phyloP scores from a whole-genome alignment of 1,140 invertebrate genomes.

The Bathynomus jamesi region DNA sequence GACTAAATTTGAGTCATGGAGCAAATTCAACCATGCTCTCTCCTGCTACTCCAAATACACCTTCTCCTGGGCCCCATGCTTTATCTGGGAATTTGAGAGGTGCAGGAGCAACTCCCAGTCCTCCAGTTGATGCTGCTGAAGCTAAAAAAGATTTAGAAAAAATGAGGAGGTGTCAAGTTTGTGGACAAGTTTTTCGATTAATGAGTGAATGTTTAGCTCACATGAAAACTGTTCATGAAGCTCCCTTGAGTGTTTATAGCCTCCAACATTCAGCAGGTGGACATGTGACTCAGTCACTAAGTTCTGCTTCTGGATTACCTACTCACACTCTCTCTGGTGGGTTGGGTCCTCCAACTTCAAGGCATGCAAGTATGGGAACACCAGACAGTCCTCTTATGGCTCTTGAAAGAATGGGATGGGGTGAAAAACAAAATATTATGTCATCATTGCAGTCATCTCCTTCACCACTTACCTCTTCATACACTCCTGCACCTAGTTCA shows the following conservation, averaged over 20 bases:
- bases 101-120: slow-evolving; percentile 31
- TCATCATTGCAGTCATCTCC: slow-evolving; percentile 32
- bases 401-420: slow-evolving; percentile 35
- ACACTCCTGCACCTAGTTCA: slow-evolving; percentile 11
- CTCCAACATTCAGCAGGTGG: slow-evolving; percentile 28
- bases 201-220: slow-evolving; percentile 37
- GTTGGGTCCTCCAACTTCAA: slow-evolving; percentile 11
- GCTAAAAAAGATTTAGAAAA: slow-evolving; percentile 36
- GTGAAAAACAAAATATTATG: slow-evolving; percentile 32
- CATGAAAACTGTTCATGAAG: slow-evolving; percentile 36
- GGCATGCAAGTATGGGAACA: slow-evolving; percentile 20
- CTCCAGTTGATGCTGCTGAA: slow-evolving; percentile 30
- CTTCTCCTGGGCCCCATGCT: slow-evolving; percentile 33
- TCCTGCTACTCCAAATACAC: slow-evolving; percentile 25
- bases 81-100: slow-evolving; percentile 21
- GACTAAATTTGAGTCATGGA: slow-evolving; percentile 19
- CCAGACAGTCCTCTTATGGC: slow-evolving; percentile 37
- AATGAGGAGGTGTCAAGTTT: slow-evolving; percentile 36
- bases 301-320: slow-evolving; percentile 14
- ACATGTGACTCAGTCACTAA: slow-evolving; percentile 25
- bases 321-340: slow-evolving; percentile 21
- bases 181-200: slow-evolving; percentile 35
- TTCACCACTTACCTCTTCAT: slow-evolving; percentile 26
- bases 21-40: slow-evolving; percentile 28
- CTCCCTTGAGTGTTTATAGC: slow-evolving; percentile 33